Base-by-base conservation (phyloP, 2,888 invertebrate species). In the Papilio elwesi region DNA sequence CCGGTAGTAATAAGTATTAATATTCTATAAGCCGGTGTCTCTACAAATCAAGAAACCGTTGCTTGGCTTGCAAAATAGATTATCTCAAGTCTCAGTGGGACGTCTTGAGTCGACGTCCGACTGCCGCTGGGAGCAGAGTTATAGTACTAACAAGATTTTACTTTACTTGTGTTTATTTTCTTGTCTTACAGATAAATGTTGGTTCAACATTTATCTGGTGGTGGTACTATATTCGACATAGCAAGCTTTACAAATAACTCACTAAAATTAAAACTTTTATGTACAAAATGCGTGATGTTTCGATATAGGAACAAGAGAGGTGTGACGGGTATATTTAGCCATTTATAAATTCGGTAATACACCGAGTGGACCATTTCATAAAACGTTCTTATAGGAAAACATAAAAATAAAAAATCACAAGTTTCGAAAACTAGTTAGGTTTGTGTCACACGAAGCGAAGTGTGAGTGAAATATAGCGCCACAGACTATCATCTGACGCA, bases 401-500 rank as follows among this genome's bases (percentile, higher is more conserved):
- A 62, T 13, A 9, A 36, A 36, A 62, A 0, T 43, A 57, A 62
- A 59, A 59, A 62, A 62, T 62, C 59, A 13, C 9, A 62, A 43
- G 38, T 62, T 43, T 43, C 15, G 59, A 62, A 62, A 64, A 64
- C 48, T 13, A 64, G 64, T 64, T 64, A 64, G 64, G 64, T 26
- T 26, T 48, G 64, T 64, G 64, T 64, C 64, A 64, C 64, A 64
- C 64, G 64, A 16, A 64, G 64, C 64, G 64, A 15, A 47, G 16
- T 26, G 48, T 64, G 64, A 64, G 64, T 64, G 64, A 64, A 64
- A 64, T 64, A 64, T 64, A 48, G 64, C 64, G 16, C 16, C 48
- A 15, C 64, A 51, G 51, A 51, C 48, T 48, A 47, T 48, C 26
- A 7, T 6, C 16, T 12, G 48, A 26, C 64, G 47, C 9, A 47